Conservation (phyloP, 2,113 vertebrate genomes). For the Dolichallabes microphthalmus region DNA sequence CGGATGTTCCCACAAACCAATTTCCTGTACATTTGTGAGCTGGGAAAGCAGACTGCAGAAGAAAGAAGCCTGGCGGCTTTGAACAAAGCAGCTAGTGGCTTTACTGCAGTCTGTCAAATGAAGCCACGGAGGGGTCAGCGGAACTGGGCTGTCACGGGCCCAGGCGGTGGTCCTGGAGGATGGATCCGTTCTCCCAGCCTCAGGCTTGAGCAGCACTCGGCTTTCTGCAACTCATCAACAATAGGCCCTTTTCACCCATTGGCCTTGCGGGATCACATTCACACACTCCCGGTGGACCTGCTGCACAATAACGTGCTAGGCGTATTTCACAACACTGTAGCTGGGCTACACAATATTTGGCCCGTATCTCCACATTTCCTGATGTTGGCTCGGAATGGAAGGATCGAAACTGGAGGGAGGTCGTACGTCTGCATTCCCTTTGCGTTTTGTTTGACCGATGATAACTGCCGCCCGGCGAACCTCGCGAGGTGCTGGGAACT, state of each 20-base stretch:
- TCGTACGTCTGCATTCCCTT: neutral
- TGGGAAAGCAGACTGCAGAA: slow-evolving; percentile 24
- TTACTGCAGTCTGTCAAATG: slow-evolving; percentile 11
- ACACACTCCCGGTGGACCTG: slow-evolving; percentile 37
- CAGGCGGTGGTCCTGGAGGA: slow-evolving; percentile 22
- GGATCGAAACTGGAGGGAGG: neutral
- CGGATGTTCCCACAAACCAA: neutral
- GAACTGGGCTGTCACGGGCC: slow-evolving; percentile 29
- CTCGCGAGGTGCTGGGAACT: slow-evolving; percentile 14
- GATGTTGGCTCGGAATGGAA: slow-evolving; percentile 8
- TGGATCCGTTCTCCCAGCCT: slow-evolving; percentile 34
- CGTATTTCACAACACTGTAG: slow-evolving; percentile 48
- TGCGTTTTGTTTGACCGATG: slow-evolving; percentile 21
- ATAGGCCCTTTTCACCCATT: slow-evolving; percentile 48
- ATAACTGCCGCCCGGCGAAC: slow-evolving; percentile 28
- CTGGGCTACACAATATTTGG: slow-evolving; percentile 48
- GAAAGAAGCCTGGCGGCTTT: slow-evolving; percentile 9
- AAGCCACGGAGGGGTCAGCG: slow-evolving; percentile 21
- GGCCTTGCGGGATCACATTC: slow-evolving; percentile 37
- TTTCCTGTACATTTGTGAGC: neutral
- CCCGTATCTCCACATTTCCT: slow-evolving; percentile 7
- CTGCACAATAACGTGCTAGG: slow-evolving; percentile 26
- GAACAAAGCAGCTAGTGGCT: slow-evolving; percentile 40
- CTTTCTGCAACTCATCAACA: slow-evolving; percentile 43
- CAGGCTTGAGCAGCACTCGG: slow-evolving; percentile 39